A percentile compares a stretch with the other conserved stretches of the same genome.
phyloP scores from a whole-genome alignment of 2,888 invertebrate genomes.

The Rosalia funebris region DNA sequence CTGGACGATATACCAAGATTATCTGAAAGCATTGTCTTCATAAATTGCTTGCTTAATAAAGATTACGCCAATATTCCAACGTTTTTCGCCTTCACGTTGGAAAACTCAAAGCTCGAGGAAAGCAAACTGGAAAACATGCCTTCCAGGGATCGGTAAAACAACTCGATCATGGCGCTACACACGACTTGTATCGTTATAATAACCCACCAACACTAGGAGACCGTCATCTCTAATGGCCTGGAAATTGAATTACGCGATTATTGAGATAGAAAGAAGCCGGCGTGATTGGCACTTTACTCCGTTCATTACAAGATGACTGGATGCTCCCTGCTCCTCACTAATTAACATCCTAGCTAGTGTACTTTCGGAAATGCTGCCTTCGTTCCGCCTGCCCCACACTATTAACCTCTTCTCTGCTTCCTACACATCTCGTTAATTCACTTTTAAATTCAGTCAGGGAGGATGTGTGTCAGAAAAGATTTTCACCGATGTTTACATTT shows the following conservation, averaged over 20 bases:
- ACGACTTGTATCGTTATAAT: constrained; percentile 11
- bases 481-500: too few species aligned
- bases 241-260: constrained; percentile 57
- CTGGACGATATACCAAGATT: too few species aligned
- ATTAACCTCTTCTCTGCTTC: constrained; percentile 22
- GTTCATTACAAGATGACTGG: constrained; percentile 39
- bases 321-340: constrained; percentile 38
- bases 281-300: constrained; percentile 54
- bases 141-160: too few species aligned
- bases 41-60: too few species aligned
- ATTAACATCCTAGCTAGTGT: constrained; percentile 33
- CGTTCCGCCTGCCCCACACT: constrained; percentile 5
- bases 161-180: too few species aligned
- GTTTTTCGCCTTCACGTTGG: too few species aligned
- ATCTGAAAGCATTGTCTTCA: too few species aligned
- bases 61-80: too few species aligned
- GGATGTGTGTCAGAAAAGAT: too few species aligned
- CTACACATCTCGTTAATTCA: constrained; percentile 16
- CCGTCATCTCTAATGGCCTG: constrained; percentile 51
- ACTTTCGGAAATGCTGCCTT: constrained; percentile 5
- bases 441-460: too few species aligned
- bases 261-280: constrained; percentile 53
- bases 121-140: too few species aligned
- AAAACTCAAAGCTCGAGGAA: too few species aligned
- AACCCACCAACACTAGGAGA: background rate